phyloP scores from a whole-genome alignment of 2,113 vertebrate species.

The Eleginops maclovinus region DNA sequence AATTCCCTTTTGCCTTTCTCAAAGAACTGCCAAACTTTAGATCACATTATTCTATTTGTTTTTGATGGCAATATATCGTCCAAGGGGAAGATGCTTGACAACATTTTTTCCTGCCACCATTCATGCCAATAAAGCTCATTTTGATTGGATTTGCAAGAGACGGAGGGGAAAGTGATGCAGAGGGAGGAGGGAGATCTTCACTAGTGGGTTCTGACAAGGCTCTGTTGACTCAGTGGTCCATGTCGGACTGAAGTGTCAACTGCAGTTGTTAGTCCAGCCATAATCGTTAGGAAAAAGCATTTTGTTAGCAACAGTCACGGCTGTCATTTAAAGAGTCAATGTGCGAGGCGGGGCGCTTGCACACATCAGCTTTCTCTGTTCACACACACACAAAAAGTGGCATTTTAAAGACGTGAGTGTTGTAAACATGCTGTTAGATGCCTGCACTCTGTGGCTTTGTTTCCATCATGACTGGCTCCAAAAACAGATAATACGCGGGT shows the following conservation, averaged over 20 bases:
- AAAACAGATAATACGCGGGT: constrained; percentile 1
- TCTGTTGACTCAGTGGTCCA: constrained; percentile 51
- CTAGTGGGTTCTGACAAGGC: constrained; percentile 61
- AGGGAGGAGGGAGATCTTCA: constrained; percentile 44
- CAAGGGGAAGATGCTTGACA: constrained; percentile 48
- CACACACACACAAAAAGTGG: neutral
- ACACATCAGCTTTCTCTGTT: constrained; percentile 38
- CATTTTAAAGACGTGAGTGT: constrained; percentile 22
- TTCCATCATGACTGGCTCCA: constrained; percentile 24
- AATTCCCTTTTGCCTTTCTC: constrained; percentile 2
- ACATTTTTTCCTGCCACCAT: constrained; percentile 33
- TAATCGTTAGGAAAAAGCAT: constrained; percentile 62
- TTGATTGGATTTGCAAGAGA: constrained; percentile 59
- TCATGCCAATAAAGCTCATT: constrained; percentile 41
- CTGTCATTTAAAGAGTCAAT: constrained; percentile 24
- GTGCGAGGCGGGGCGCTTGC: constrained; percentile 13
- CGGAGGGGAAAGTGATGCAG: constrained; percentile 34
- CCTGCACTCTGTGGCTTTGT: constrained; percentile 30
- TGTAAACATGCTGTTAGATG: constrained; percentile 41
- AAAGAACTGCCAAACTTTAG: constrained; percentile 15
- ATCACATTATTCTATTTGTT: constrained; percentile 40
- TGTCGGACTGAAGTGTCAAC: constrained; percentile 55
- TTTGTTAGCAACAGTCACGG: constrained; percentile 51
- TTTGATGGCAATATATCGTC: constrained; percentile 36
- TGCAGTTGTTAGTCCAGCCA: constrained; percentile 56